Conservation (phyloP, 2,797 vertebrate species). For the Phalanger gymnotis region DNA sequence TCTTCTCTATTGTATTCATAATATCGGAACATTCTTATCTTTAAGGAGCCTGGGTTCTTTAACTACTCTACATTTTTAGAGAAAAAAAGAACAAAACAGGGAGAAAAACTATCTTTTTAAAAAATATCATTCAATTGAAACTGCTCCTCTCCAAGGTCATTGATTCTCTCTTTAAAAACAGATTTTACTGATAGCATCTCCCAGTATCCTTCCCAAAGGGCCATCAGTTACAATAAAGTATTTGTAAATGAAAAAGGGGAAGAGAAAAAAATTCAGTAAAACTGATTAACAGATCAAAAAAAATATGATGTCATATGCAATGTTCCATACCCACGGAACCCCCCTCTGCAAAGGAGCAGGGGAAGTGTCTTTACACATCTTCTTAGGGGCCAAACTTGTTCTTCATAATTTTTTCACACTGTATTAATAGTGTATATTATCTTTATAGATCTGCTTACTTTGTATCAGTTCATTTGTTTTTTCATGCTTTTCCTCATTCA, state of each 20-base stretch:
- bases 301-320: neutral
- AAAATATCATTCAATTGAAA: neutral
- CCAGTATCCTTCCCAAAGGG: neutral
- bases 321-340: neutral
- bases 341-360: neutral
- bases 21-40: neutral
- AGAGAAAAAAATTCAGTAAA: neutral
- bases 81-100: neutral
- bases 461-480: neutral
- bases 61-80: neutral
- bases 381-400: neutral
- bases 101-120: neutral
- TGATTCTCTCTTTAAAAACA: neutral
- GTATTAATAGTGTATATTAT: neutral
- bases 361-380: neutral
- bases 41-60: slow-evolving; percentile 61
- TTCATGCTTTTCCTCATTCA: neutral
- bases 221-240: neutral
- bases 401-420: neutral
- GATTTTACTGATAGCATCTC: neutral
- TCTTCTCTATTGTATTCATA: slow-evolving; percentile 62
- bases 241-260: neutral
- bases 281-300: neutral
- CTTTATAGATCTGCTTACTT: neutral
- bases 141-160: neutral